Conservation (phyloP, 2,113 vertebrate species). For the Zosterops lateralis region DNA sequence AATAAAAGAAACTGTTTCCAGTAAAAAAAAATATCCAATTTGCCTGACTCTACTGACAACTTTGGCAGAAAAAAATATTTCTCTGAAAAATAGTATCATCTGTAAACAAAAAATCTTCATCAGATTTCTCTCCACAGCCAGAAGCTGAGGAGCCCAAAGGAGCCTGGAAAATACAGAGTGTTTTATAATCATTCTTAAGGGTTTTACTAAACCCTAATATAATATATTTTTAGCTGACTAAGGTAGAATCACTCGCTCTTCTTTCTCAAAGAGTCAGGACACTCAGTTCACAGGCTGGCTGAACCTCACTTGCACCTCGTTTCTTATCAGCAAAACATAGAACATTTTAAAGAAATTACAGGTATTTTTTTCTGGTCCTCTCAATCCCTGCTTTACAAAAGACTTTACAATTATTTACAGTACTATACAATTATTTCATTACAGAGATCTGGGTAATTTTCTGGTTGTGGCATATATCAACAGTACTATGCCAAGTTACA, state of each 20-base stretch:
- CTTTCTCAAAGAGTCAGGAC: background rate
- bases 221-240: background rate
- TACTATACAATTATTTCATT: background rate
- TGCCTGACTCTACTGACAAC: background rate
- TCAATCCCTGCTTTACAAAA: background rate
- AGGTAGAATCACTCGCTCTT: background rate
- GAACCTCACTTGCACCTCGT: background rate
- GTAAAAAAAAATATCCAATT: background rate
- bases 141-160: background rate
- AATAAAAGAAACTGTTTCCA: background rate
- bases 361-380: background rate
- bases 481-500: background rate
- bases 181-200: background rate
- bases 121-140: background rate
- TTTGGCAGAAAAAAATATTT: background rate
- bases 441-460: background rate
- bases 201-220: background rate
- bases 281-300: background rate
- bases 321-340: background rate
- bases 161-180: background rate
- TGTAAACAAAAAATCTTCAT: background rate
- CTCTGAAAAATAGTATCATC: background rate
- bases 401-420: background rate
- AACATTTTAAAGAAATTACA: background rate
- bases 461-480: background rate